Base-by-base conservation (phyloP, 2,888 invertebrate genomes). In the Syrphus vitripennis region DNA sequence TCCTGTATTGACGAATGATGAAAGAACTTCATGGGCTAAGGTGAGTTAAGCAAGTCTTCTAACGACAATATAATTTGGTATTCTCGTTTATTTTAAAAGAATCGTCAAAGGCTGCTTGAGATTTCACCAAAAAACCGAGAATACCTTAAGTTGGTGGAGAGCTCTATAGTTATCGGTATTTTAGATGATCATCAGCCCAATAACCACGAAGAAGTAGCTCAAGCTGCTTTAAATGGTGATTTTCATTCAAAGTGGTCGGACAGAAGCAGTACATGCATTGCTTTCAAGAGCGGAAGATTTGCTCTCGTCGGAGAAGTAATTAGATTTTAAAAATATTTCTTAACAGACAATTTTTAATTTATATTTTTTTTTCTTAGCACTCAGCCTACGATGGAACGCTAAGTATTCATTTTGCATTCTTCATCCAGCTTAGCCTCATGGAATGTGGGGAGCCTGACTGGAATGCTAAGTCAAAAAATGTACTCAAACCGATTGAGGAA, bases 201-300 rank as follows among this genome's bases (percentile, higher is more conserved):
- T 2, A 84, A 90, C 74, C 91, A 92, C 31, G 90, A 91, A 21
- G 92, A 93, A 90, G 87, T 92, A 4, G 90, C 92, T 4, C 89
- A 91, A 75, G 45, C 91, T 10, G 90, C 92, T 0, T 87, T 94
- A 50, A 91, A 92, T 79, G 94, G 94, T 0, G 93, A 94, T 88
- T 92, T 92, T 29, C 91, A 91, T 16, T 93, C 94, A 75, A 93
- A 94, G 34, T 95, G 95, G 95, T 93, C 93, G 48, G 95, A 95
- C 90, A 94, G 94, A 88, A 93, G 94, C 65, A 90, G 94, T 57
- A 90, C 91, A 6, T 88, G 93, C 21, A 89, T 94, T 4, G 90
- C 91, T 72, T 94, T 92, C 88, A 92, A 92, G 55, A 95, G 94
- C 90, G 94, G 95, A 7, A 90, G 92, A 50, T 90, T 92, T 34